Evolutionary conservation across 2,113 vertebrate genomes (phyloP).

Genomic region (Xenopus borealis): DNA sequence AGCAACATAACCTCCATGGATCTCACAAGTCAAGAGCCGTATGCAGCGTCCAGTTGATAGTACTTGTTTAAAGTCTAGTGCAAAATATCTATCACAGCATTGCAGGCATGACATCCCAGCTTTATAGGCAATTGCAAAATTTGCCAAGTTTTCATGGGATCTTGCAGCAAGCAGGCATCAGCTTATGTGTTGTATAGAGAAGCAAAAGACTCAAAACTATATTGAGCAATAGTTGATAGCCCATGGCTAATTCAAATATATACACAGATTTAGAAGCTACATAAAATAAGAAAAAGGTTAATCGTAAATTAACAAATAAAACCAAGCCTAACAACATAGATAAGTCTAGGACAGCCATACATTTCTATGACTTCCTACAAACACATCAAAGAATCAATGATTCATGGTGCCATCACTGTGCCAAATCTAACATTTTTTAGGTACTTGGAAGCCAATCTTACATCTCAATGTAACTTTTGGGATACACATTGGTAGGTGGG

Average conservation of each 20-base stretch:
- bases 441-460: background rate
- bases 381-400: background rate
- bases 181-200: slow-evolving; percentile 18
- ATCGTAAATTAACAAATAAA: background rate
- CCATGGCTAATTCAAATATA: background rate
- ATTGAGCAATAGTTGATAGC: background rate
- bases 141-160: slow-evolving; percentile 25
- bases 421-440: background rate
- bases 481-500: no score
- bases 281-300: background rate
- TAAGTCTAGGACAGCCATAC: background rate
- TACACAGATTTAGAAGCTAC: background rate
- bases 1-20: background rate
- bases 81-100: slow-evolving; percentile 72
- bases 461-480: no score
- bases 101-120: slow-evolving; percentile 61
- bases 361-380: no score
- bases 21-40: background rate
- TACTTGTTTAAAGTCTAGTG: slow-evolving; percentile 69
- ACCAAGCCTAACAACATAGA: background rate
- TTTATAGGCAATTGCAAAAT: background rate
- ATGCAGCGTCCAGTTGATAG: slow-evolving; percentile 34
- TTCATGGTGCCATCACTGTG: background rate
- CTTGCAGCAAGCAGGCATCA: slow-evolving; percentile 42
- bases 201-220: slow-evolving; percentile 25